These are phyloP conservation scores for Clarias platycephalus DNA, from an alignment of 2,797 vertebrate genomes.

Conservation along the genomic window DNA sequence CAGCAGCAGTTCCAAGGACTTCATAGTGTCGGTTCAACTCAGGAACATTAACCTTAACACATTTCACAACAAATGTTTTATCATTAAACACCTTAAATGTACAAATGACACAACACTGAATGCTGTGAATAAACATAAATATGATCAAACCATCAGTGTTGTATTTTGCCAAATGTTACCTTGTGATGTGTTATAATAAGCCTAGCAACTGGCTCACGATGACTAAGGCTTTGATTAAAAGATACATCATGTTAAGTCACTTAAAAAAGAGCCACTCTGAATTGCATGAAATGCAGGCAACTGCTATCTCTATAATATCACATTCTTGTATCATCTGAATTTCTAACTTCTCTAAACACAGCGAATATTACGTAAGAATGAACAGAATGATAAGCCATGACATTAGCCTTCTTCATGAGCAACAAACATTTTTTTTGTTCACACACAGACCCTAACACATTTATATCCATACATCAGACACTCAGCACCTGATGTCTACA, in stretches of 20 bases:
- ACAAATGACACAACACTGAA: neutral
- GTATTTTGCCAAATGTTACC: neutral
- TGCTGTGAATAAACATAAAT: neutral
- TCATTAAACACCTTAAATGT: neutral
- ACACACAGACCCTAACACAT: constrained; percentile 37
- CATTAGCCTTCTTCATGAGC: constrained; percentile 53
- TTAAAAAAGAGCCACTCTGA: constrained; percentile 59
- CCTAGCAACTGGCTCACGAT: neutral
- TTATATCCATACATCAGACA: constrained; percentile 31
- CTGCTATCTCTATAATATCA: constrained; percentile 43
- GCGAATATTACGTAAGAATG: constrained; percentile 54
- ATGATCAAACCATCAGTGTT: neutral
- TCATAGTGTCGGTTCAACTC: constrained; percentile 72
- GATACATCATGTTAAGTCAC: neutral
- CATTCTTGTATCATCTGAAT: constrained; percentile 54
- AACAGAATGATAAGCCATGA: constrained; percentile 54
- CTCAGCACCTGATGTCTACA: constrained; percentile 58
- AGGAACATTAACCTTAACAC: constrained; percentile 72
- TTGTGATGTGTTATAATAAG: neutral
- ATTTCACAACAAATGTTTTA: neutral
- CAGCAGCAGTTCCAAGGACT: constrained; percentile 76
- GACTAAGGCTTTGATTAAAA: neutral
- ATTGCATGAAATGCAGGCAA: constrained; percentile 51
- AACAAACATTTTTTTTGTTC: constrained; percentile 42
- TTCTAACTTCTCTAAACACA: constrained; percentile 57